Evolutionary conservation across 2,113 vertebrate genomes (phyloP).

Genomic region (Platysteira castanea): DNA sequence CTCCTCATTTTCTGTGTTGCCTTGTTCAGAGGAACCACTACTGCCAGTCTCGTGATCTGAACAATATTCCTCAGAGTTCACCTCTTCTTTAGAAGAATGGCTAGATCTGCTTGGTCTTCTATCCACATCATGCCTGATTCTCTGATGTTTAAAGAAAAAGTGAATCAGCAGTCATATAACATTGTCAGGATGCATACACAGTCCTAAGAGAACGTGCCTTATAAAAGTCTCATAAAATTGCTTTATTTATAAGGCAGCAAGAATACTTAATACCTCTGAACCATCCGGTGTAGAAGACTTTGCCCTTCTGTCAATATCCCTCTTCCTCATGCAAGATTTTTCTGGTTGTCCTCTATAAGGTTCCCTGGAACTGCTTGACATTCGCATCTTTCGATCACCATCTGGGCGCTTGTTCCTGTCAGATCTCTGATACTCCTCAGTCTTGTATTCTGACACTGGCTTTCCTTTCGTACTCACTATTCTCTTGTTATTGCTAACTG

Average conservation of each 20-base stretch:
- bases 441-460: slow-evolving; percentile 76
- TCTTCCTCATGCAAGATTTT: slow-evolving; percentile 78
- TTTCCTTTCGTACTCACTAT: slow-evolving; percentile 73
- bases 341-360: slow-evolving; percentile 79
- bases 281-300: slow-evolving; percentile 81
- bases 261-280: slow-evolving; percentile 77
- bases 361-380: slow-evolving; percentile 75
- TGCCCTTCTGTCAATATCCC: slow-evolving; percentile 80
- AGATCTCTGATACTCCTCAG: slow-evolving; percentile 83
- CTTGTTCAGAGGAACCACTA: slow-evolving; percentile 86
- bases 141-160: slow-evolving; percentile 83
- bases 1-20: slow-evolving; percentile 83
- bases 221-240: slow-evolving; percentile 51
- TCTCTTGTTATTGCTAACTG: slow-evolving; percentile 82
- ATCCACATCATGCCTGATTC: slow-evolving; percentile 80
- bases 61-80: slow-evolving; percentile 88
- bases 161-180: slow-evolving; percentile 67
- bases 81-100: slow-evolving; percentile 84
- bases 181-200: slow-evolving; percentile 58
- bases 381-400: slow-evolving; percentile 79
- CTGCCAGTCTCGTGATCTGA: slow-evolving; percentile 88
- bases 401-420: slow-evolving; percentile 78
- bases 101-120: slow-evolving; percentile 81
- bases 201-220: slow-evolving; percentile 33
- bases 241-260: slow-evolving; percentile 68